Base-by-base conservation (phyloP, 2,888 invertebrate species). In the Neria commutata region DNA sequence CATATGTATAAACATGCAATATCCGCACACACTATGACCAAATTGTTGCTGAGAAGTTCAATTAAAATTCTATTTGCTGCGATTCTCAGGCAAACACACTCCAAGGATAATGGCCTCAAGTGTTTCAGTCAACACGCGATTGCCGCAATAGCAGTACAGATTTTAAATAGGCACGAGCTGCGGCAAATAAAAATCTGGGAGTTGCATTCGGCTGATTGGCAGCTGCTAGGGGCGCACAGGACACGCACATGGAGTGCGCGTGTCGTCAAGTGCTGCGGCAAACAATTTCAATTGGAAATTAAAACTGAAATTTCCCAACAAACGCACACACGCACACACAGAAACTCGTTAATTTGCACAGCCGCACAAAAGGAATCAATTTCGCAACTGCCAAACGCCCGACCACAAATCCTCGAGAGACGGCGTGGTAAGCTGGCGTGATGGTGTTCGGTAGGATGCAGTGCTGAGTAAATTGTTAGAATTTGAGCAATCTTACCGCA, bases 401-500 rank as follows among this genome's bases (percentile, higher is more conserved):
- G 33, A 10, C 8, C 33, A 6, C 42, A 42, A 6, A 42, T 6
- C 19, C 19, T 33, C 33, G 33, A 33, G 33, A 33, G 8, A 33
- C 33, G 8, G 33, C 8, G 14, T 33, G 33, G 8, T n/a, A n/a
- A n/a, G n/a, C n/a, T n/a, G n/a, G n/a, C n/a, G n/a, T n/a, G n/a
- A n/a, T n/a, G n/a, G n/a, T n/a, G n/a, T n/a, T n/a, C n/a, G n/a
- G n/a, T n/a, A n/a, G n/a, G n/a, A 29, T 11, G 6, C 29, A 29
- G 29, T 29, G 37, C n/a, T 11, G n/a, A 42, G 42, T 42, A 21
- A 42, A 14, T 26, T 25, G 29, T 17, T 25, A 51, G 53, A 25
- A 37, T 73, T 62, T 73, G 72, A 73, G 72, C 61, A 69, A 70
- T 70, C 81, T 81, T 76, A 81, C 81, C 79, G 75, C 69, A 79